Evolutionary conservation across 2,113 vertebrate genomes (phyloP).

Genomic region (Lota lota): DNA sequence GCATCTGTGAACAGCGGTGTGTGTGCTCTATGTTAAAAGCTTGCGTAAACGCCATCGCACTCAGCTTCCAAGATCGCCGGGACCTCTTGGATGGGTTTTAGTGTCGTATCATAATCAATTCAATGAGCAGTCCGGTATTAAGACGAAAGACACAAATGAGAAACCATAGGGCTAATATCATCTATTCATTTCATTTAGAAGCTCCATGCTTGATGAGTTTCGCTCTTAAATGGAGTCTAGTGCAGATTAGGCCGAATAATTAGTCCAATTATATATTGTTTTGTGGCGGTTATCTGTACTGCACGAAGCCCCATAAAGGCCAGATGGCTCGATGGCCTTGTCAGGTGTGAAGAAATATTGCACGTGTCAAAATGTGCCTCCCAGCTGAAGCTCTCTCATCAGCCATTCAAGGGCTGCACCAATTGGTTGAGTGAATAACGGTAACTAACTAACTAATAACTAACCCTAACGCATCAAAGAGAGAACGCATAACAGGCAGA

Average conservation of each 20-base stretch:
- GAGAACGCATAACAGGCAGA: conserved; percentile 49
- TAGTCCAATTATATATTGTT: background rate
- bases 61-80: background rate
- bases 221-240: background rate
- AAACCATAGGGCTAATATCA: conserved; percentile 12
- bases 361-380: conserved; percentile 23
- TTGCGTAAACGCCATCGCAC: conserved; percentile 3
- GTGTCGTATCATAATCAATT: background rate
- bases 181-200: conserved; percentile 21
- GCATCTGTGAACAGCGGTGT: conserved; percentile 7
- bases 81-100: background rate
- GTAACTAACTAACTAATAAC: too few species aligned
- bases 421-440: conserved; percentile 40
- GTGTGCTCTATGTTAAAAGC: background rate
- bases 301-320: conserved; percentile 19
- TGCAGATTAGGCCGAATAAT: background rate
- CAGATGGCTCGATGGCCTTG: conserved; percentile 19
- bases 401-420: conserved; percentile 51
- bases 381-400: conserved; percentile 50
- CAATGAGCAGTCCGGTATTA: background rate
- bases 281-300: conserved; percentile 14
- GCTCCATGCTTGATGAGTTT: conserved; percentile 4
- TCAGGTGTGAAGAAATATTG: conserved; percentile 21
- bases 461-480: conserved; percentile 22
- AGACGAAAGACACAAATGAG: conserved; percentile 1